Evolutionary conservation across 2,113 vertebrate species (phyloP), one percentile per base, ranked within the genome.

Genomic region (Pholis gunnellus): DNA sequence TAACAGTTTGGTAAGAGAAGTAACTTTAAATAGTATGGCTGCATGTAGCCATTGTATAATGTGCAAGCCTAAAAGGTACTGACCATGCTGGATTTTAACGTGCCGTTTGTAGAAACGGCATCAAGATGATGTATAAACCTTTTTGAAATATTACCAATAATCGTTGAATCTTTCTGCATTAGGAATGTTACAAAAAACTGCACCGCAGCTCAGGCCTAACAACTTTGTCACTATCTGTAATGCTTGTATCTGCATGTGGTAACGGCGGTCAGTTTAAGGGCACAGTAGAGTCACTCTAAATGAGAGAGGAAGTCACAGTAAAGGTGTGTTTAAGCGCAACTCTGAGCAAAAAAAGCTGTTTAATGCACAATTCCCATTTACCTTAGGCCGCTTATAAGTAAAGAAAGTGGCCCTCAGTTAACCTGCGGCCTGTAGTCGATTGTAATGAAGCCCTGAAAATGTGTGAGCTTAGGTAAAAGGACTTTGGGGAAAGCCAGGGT

Each of bases 21-120:
- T 82, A 83, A 90, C 89, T 89, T 91, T 89, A 86, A 88, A 69
- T 81, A 34, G n/a, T 82, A 38, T 79, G 88, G 87, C 90, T 90
- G 87, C 89, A 86, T 91, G 82, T 83, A 77, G 85, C 84, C 84
- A 71, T 81, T 87, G 44, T 81, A 72, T 81, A 83, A 88, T 66
- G 74, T 87, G 83, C 72, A 81, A 87, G 73, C 81, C 83, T 87
- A 79, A 92, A 92, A 91, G 94, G 94, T 94, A 94, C 93, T 88
- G 67, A 88, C 36, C 38, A 93, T 91, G 94, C 92, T 93, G 86
- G 90, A 92, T 91, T 89, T 88, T 74, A 71, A 76, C 80, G 42
- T 91, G 88, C 84, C 84, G 81, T 92, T 90, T 71, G 50, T 87
- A 72, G 34, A 75, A 91, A 90, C 73, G 10, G 81, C 85, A 83